A percentile compares a stretch with the other conserved stretches of the same genome.
Conservation (phyloP, 2,888 invertebrate genomes). For the Xanthia togata region DNA sequence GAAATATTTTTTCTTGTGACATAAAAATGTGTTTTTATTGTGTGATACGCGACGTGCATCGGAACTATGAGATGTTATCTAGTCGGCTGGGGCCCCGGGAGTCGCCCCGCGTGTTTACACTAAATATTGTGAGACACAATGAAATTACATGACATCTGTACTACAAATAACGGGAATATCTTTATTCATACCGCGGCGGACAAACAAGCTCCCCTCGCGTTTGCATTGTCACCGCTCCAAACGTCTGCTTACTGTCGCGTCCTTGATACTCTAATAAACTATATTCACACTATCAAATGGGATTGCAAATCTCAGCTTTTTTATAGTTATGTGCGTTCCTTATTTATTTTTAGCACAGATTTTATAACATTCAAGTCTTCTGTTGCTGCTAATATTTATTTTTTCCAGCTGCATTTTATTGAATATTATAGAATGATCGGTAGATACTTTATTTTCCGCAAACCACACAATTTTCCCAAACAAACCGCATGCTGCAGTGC, state of each 20-base stretch:
- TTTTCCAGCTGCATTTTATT: conserved; percentile 6
- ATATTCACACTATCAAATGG: conserved; percentile 59
- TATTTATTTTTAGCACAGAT: not conserved
- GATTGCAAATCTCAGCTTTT: conserved; percentile 25
- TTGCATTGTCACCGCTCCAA: conserved; percentile 80
- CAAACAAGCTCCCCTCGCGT: conserved; percentile 86
- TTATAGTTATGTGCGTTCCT: not conserved
- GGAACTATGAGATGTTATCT: conserved; percentile 88
- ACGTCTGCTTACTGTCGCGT: conserved; percentile 87
- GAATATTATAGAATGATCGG: not conserved
- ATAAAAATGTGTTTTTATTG: conserved; percentile 85
- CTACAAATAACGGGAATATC: conserved; percentile 90
- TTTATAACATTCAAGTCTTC: not conserved
- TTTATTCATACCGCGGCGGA: conserved; percentile 89
- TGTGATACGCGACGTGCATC: conserved; percentile 79
- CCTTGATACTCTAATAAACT: conserved; percentile 67
- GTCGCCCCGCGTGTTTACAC: conserved; percentile 89
- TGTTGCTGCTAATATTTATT: conserved; percentile 9
- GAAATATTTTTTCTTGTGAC: conserved; percentile 77
- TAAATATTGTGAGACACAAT: conserved; percentile 90
- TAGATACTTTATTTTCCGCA: not conserved
- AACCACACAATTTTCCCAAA: conserved; percentile 27
- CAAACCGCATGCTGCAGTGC: conserved; percentile 39
- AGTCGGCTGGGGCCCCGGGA: conserved; percentile 70
- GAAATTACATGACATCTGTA: conserved; percentile 91